phyloP scores from a whole-genome alignment of 2,888 invertebrate species.

The Agrochola circellaris region DNA sequence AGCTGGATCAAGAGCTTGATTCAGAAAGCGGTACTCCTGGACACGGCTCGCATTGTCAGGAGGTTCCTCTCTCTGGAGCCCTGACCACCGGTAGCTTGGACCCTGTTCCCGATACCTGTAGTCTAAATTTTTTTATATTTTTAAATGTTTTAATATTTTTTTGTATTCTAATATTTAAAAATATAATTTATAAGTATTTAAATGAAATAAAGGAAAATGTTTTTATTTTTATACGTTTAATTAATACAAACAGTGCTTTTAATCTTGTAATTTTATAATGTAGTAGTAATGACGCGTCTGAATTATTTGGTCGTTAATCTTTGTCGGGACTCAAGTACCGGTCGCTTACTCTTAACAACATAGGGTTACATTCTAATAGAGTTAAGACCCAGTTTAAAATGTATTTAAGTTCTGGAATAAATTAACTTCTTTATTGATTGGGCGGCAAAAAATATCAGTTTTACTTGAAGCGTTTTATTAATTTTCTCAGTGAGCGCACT shows the following conservation, averaged over 20 bases:
- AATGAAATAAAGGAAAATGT: no score
- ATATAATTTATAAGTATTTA: no score
- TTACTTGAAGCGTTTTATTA: slow-evolving; percentile 40
- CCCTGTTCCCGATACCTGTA: no score
- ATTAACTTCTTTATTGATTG: slow-evolving; percentile 47
- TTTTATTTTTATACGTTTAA: slow-evolving; percentile 29
- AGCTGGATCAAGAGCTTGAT: no score
- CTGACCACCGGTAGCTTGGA: no score
- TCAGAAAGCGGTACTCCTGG: no score
- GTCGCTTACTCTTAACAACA: slow-evolving; percentile 72
- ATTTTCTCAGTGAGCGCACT: slow-evolving; percentile 48
- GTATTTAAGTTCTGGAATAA: slow-evolving; percentile 63
- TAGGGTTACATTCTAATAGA: slow-evolving; percentile 70
- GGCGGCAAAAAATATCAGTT: slow-evolving; percentile 39
- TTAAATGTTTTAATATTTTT: no score
- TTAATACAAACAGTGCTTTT: slow-evolving; percentile 54
- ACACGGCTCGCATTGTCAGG: no score
- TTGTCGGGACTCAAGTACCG: slow-evolving; percentile 70
- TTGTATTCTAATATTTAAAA: no score
- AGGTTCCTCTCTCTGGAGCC: no score
- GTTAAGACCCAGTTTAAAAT: slow-evolving; percentile 68
- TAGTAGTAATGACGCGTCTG: slow-evolving; percentile 69
- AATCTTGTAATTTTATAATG: slow-evolving; percentile 54
- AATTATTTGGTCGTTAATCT: slow-evolving; percentile 73
- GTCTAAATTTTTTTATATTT: no score